Conservation (phyloP, 2,113 vertebrate genomes). For the Poeciliopsis prolifica region DNA sequence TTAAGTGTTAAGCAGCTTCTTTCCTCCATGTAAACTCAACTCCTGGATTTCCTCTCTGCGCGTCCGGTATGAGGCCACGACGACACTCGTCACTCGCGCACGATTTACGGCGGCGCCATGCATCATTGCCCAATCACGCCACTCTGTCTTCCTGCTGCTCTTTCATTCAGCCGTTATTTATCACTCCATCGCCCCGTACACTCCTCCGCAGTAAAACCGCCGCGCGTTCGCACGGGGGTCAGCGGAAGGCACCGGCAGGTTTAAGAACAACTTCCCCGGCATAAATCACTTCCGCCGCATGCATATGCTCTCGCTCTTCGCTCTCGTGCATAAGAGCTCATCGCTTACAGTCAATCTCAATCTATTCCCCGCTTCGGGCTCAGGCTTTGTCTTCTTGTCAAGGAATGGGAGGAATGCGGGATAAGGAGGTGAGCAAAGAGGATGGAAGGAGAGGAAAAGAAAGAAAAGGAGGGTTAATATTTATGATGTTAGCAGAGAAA, state of each 20-base stretch:
- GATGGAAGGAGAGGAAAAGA: background rate
- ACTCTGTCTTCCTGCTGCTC: constrained; percentile 9
- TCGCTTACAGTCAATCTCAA: constrained; percentile 46
- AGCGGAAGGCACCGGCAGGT: background rate
- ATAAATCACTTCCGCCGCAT: constrained; percentile 26
- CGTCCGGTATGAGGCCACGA: constrained; percentile 11
- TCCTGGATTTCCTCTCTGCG: constrained; percentile 29
- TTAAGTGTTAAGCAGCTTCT: constrained; percentile 2
- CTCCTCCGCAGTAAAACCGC: constrained; percentile 8
- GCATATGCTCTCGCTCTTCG: background rate
- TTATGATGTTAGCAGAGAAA: constrained; percentile 18
- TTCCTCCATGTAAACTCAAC: constrained; percentile 11
- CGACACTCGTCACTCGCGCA: background rate
- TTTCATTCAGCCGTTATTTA: constrained; percentile 21
- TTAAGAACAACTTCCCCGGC: constrained; percentile 13
- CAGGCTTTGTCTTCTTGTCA: background rate
- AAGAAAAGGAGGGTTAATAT: constrained; percentile 37
- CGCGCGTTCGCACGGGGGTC: background rate
- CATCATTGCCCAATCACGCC: constrained; percentile 3
- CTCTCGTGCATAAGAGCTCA: background rate
- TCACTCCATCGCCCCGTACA: background rate
- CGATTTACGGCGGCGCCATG: constrained; percentile 2
- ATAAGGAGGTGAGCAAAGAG: background rate
- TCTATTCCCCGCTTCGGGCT: constrained; percentile 36
- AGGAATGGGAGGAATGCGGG: background rate